A percentile compares a stretch with the other conserved stretches of the same genome.
Evolutionary conservation across 2,113 vertebrate genomes (phyloP).

Genomic region (Lepisosteus oculatus): DNA sequence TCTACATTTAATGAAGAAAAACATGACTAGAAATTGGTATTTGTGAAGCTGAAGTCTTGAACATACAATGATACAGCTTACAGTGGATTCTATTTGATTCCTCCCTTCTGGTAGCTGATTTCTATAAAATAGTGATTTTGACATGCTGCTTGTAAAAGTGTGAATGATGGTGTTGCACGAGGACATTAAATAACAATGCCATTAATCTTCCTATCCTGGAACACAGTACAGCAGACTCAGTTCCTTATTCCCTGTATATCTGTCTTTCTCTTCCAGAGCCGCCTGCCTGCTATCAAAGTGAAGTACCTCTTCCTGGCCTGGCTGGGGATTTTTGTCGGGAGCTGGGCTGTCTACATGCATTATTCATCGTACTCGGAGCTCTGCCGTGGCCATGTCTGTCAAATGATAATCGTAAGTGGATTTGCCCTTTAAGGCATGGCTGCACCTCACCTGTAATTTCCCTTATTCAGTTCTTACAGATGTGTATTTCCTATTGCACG

Average conservation of each 20-base stretch:
- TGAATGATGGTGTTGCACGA: too few species aligned
- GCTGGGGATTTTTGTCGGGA: slow-evolving; percentile 84
- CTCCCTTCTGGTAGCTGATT: too few species aligned
- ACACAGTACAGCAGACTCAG: too few species aligned
- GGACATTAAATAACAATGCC: too few species aligned
- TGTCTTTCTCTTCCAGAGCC: slow-evolving; percentile 60
- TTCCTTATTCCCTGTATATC: background rate
- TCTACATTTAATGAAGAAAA: too few species aligned
- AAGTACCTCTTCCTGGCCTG: slow-evolving; percentile 88
- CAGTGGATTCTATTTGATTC: too few species aligned
- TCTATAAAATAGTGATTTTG: too few species aligned
- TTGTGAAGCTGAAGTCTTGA: too few species aligned
- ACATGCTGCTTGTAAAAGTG: too few species aligned
- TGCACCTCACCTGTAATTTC: background rate
- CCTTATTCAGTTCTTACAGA: background rate
- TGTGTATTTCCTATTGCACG: background rate
- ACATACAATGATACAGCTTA: too few species aligned
- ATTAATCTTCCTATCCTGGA: too few species aligned
- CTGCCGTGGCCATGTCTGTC: slow-evolving; percentile 87
- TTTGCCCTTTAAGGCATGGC: background rate
- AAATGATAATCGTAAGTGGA: slow-evolving; percentile 85
- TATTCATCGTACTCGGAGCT: slow-evolving; percentile 90
- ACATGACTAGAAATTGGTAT: too few species aligned
- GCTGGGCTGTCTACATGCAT: slow-evolving; percentile 92
- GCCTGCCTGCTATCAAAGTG: slow-evolving; percentile 86